These are phyloP conservation scores for Callyntrura guangdongensis DNA, from an alignment of 2,888 invertebrate species.

Conservation along the genomic window DNA sequence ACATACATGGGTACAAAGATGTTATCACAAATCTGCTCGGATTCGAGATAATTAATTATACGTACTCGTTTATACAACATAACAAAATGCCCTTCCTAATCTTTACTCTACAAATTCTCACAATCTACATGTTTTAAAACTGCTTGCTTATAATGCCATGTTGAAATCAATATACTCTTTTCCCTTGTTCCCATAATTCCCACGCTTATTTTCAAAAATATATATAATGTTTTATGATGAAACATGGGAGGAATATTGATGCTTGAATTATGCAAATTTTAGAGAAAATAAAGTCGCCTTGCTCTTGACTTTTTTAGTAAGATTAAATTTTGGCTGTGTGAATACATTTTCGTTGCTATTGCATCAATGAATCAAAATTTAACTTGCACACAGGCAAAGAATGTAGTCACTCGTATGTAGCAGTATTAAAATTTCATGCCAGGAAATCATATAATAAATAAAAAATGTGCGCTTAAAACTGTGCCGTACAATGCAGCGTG, in stretches of 20 bases:
- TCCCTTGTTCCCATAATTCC: neutral
- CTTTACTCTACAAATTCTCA: too few relatives aligned
- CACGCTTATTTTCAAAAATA: neutral
- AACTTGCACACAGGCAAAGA: neutral
- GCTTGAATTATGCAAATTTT: constrained; percentile 59
- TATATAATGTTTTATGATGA: neutral
- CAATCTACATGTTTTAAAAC: too few relatives aligned
- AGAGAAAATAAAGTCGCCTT: neutral
- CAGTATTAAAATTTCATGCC: too few relatives aligned
- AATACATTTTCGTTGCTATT: neutral
- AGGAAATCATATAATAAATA: too few relatives aligned
- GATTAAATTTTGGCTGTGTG: neutral
- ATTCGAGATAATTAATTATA: too few relatives aligned
- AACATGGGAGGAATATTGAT: constrained; percentile 61
- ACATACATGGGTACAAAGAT: too few relatives aligned
- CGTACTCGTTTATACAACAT: too few relatives aligned
- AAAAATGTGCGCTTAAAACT: neutral
- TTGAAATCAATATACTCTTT: neutral
- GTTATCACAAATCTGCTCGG: too few relatives aligned
- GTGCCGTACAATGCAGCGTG: too few relatives aligned
- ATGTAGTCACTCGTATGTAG: neutral
- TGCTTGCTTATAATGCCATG: neutral
- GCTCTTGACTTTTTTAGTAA: neutral
- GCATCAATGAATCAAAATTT: neutral
- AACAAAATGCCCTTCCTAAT: too few relatives aligned